phyloP scores from a whole-genome alignment of 1,140 invertebrate genomes.

The Aphelenchoides avenae region DNA sequence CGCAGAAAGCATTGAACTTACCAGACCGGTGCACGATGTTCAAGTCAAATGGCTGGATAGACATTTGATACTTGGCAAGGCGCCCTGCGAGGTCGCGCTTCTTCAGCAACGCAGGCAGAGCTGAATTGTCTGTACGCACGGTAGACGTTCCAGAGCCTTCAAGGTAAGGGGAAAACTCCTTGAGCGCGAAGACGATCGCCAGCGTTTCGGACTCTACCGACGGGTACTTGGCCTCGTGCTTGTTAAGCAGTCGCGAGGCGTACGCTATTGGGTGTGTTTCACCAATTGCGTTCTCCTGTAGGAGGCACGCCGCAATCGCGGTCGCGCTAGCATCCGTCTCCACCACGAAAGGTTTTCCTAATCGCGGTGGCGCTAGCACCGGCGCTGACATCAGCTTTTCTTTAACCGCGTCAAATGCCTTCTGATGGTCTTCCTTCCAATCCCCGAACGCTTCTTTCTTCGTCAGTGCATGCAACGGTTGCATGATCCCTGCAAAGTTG shows the following conservation, averaged over 20 bases:
- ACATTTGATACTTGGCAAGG: slow-evolving; percentile 20
- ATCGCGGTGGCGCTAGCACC: slow-evolving; percentile 10
- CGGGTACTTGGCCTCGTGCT: slow-evolving; percentile 15
- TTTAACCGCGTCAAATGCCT: slow-evolving; percentile 12
- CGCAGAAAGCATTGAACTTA: slow-evolving; percentile 10
- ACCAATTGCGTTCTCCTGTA: slow-evolving; percentile 5
- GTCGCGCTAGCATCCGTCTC: slow-evolving; percentile 13
- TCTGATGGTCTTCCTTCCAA: slow-evolving; percentile 4
- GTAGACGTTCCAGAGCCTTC: slow-evolving; percentile 11
- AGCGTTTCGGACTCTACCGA: slow-evolving; percentile 18
- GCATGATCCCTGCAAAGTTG: slow-evolving; percentile 4
- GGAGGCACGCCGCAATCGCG: background rate
- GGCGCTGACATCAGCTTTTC: slow-evolving; percentile 1
- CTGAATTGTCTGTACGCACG: slow-evolving; percentile 8
- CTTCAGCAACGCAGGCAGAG: slow-evolving; percentile 3
- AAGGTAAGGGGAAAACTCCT: slow-evolving; percentile 11
- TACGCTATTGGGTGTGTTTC: slow-evolving; percentile 17
- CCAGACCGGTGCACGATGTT: slow-evolving; percentile 6
- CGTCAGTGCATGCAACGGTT: slow-evolving; percentile 2
- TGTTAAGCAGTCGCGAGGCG: slow-evolving; percentile 5
- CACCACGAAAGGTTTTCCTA: slow-evolving; percentile 15
- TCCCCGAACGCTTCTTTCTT: background rate
- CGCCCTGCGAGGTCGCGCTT: background rate
- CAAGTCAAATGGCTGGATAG: background rate
- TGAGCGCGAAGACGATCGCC: slow-evolving; percentile 8